Conservation (phyloP, 2,888 invertebrate genomes). For the Leptodirus hochenwartii region DNA sequence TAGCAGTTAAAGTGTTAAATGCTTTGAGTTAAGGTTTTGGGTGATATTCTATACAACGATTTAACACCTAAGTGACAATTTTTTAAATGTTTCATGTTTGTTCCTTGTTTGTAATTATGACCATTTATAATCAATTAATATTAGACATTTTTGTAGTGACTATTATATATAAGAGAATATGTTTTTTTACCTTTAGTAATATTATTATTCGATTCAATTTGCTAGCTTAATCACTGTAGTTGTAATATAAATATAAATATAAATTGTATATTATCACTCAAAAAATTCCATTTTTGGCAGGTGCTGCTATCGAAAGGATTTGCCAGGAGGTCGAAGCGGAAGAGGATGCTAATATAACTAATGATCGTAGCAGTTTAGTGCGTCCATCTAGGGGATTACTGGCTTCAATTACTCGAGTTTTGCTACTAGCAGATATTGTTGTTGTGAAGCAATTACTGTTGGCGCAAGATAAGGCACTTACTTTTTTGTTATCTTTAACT, state of each 20-base stretch:
- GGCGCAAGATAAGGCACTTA: constrained; percentile 81
- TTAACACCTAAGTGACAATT: no score
- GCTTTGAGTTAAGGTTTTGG: no score
- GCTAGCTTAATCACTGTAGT: background rate
- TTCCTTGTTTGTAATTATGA: no score
- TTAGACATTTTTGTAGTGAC: constrained; percentile 1
- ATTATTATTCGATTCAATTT: constrained; percentile 1
- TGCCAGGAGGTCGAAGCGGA: constrained; percentile 60
- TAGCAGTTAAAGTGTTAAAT: no score
- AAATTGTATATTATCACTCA: background rate
- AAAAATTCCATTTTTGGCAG: constrained; percentile 29
- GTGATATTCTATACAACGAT: no score
- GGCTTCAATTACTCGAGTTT: constrained; percentile 86
- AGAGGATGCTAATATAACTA: constrained; percentile 31
- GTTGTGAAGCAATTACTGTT: constrained; percentile 90
- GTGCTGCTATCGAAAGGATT: constrained; percentile 79
- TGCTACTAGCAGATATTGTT: constrained; percentile 91
- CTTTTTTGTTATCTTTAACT: constrained; percentile 1
- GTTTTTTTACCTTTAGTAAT: no score
- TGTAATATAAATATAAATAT: background rate
- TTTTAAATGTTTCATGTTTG: no score
- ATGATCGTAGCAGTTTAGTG: constrained; percentile 56
- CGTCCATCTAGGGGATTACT: constrained; percentile 84
- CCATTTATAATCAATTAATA: background rate
- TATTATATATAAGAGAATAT: no score